Evolutionary conservation across 2,113 vertebrate species (phyloP).

Genomic region (Callithrix jacchus): DNA sequence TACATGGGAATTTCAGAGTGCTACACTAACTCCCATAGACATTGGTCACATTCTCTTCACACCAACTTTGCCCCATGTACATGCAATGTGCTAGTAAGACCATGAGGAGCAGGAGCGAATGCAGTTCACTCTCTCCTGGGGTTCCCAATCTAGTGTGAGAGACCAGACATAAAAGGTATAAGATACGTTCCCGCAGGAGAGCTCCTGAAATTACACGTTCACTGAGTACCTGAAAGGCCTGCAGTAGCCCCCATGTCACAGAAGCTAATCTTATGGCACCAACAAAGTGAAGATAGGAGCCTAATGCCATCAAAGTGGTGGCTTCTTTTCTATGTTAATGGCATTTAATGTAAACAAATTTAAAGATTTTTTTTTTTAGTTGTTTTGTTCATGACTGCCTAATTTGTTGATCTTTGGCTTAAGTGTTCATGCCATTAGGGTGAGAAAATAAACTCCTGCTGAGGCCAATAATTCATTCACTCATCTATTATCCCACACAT

Average conservation of each 20-base stretch:
- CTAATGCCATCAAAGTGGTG: neutral
- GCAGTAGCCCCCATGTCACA: neutral
- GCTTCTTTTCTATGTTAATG: neutral
- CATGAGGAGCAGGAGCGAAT: fast-evolving
- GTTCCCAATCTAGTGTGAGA: neutral
- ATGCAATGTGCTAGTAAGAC: neutral
- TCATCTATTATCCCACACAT: neutral
- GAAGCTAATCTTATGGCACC: neutral
- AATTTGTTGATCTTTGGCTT: constrained; percentile 35
- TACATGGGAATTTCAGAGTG: neutral
- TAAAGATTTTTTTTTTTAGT: neutral
- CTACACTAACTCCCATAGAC: fast-evolving
- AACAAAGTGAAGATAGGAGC: neutral
- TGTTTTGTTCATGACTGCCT: neutral
- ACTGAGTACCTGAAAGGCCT: neutral
- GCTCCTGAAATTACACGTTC: neutral
- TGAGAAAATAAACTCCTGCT: neutral
- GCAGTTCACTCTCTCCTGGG: fast-evolving
- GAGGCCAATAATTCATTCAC: neutral
- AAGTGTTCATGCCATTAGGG: neutral
- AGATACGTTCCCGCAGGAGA: neutral
- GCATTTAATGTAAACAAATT: neutral
- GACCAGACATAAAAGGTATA: neutral
- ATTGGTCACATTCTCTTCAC: neutral
- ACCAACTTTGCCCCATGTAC: fast-evolving